These are phyloP conservation scores for Callyntrura guangdongensis DNA, from an alignment of 2,888 invertebrate species.

Conservation along the genomic window DNA sequence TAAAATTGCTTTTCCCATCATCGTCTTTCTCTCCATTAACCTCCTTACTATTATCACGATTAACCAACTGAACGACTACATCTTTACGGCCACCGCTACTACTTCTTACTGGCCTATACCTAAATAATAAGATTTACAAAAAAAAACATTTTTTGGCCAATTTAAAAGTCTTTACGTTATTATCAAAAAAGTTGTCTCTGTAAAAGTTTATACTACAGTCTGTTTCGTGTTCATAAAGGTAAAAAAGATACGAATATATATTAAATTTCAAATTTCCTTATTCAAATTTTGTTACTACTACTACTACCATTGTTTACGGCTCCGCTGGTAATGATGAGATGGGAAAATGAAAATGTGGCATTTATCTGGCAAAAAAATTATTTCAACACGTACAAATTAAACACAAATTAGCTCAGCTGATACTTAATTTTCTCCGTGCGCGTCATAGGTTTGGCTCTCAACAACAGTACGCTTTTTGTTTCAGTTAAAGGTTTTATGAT, in stretches of 20 bases:
- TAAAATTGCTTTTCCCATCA: constrained; percentile 76
- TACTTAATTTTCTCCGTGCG: constrained; percentile 26
- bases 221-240: neutral
- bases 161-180: neutral
- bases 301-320: neutral
- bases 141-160: constrained; percentile 36
- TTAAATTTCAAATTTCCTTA: neutral
- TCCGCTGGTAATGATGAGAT: neutral
- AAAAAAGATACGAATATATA: neutral
- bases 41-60: constrained; percentile 67
- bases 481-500: too few species aligned
- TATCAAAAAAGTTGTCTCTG: neutral
- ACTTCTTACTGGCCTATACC: constrained; percentile 7
- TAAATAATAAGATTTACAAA: constrained; percentile 42
- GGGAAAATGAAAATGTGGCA: constrained; percentile 46
- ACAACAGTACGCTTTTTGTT: too few species aligned
- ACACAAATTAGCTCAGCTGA: neutral
- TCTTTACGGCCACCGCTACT: neutral
- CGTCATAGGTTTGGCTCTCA: constrained; percentile 1
- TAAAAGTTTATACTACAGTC: neutral
- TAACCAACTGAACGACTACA: constrained; percentile 55
- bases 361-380: constrained; percentile 26
- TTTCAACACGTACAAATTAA: constrained; percentile 54
- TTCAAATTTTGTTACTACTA: too few species aligned
- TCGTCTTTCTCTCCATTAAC: constrained; percentile 63